Conservation (phyloP, 2,113 vertebrate species). For the Pholis gunnellus region DNA sequence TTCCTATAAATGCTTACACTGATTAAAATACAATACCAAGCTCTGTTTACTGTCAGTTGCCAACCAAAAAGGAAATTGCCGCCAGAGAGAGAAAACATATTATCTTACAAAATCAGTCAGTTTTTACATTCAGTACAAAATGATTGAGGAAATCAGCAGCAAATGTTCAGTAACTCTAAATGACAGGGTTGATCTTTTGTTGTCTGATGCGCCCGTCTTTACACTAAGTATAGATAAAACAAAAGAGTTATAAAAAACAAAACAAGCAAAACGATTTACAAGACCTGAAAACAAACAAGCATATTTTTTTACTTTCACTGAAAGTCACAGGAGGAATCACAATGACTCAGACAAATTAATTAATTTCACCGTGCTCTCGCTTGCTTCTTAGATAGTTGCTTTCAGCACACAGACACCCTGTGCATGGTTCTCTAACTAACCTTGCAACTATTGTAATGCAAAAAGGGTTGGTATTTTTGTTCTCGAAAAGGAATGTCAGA, state of each 20-base stretch:
- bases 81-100: neutral
- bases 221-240: neutral
- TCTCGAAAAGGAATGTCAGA: constrained; percentile 51
- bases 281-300: constrained; percentile 52
- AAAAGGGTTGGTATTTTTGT: constrained; percentile 47
- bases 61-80: neutral
- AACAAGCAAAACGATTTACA: constrained; percentile 52
- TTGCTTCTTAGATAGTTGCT: constrained; percentile 44
- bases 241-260: constrained; percentile 35
- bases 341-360: constrained; percentile 60
- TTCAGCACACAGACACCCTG: constrained; percentile 36
- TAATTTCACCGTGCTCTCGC: constrained; percentile 39
- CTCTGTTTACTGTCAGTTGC: neutral
- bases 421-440: constrained; percentile 53
- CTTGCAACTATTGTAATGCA: constrained; percentile 40
- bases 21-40: neutral
- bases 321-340: constrained; percentile 48
- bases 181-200: neutral
- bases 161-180: neutral
- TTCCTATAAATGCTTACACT: neutral
- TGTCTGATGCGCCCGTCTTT: neutral
- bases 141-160: neutral
- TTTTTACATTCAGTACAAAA: neutral
- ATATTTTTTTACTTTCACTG: constrained; percentile 32
- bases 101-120: neutral